Evolutionary conservation across 2,888 invertebrate genomes (phyloP).

Genomic region (Lamproptera curius): DNA sequence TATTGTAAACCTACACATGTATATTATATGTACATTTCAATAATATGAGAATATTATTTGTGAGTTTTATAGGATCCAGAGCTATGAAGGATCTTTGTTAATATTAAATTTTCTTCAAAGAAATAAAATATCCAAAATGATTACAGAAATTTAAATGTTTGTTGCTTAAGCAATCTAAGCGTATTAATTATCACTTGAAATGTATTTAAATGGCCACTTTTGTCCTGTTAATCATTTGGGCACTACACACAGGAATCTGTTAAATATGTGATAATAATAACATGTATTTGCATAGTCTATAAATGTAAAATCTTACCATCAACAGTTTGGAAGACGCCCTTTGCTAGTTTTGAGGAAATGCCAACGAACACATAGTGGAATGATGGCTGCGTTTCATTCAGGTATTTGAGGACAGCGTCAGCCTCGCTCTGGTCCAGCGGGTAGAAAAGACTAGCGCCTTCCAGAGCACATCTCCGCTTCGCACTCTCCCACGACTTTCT

Average conservation of each 20-base stretch:
- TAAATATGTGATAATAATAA: not conserved
- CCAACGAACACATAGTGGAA: slow-evolving; percentile 41
- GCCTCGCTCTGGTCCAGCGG: slow-evolving; percentile 47
- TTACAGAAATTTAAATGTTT: not conserved
- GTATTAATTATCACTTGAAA: not conserved
- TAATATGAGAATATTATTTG: too few relatives aligned
- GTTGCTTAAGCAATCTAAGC: not conserved
- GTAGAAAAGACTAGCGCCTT: slow-evolving; percentile 52
- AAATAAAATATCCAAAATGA: not conserved
- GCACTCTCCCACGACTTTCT: slow-evolving; percentile 47
- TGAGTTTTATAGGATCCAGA: too few relatives aligned
- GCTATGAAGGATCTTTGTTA: not conserved
- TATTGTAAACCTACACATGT: too few relatives aligned
- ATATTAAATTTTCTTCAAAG: not conserved
- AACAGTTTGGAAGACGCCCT: slow-evolving; percentile 48
- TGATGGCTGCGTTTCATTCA: slow-evolving; percentile 35
- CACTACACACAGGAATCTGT: not conserved
- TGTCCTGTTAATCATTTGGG: not conserved
- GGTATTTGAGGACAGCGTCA: slow-evolving; percentile 31
- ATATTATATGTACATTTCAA: too few relatives aligned
- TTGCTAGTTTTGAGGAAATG: slow-evolving; percentile 36
- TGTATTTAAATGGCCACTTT: not conserved
- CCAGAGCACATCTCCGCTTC: slow-evolving; percentile 40
- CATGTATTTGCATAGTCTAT: not conserved
- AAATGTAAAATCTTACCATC: slow-evolving; percentile 33